Conservation (phyloP, 2,113 vertebrate genomes). For the Gopherus evgoodei region DNA sequence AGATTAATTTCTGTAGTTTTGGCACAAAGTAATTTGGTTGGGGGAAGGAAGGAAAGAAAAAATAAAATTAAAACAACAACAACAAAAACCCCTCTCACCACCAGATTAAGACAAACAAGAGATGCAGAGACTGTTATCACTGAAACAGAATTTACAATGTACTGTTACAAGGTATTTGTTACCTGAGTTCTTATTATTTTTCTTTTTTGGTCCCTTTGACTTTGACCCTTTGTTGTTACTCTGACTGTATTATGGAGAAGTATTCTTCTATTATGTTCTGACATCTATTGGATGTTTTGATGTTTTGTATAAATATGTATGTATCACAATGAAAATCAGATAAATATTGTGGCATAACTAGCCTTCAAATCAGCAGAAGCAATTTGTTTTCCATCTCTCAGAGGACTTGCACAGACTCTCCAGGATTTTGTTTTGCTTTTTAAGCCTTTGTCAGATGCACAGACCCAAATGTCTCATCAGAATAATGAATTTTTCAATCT, state of each 20-base stretch:
- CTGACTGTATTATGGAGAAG: neutral
- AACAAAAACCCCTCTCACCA: neutral
- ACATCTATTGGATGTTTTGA: neutral
- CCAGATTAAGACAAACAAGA: neutral
- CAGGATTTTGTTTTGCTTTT: neutral
- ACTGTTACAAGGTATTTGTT: neutral
- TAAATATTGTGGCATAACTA: neutral
- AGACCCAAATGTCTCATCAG: neutral
- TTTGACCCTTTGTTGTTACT: neutral
- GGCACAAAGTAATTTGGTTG: accelerated
- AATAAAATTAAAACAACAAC: neutral
- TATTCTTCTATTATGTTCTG: neutral
- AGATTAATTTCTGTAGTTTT: neutral
- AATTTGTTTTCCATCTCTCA: neutral
- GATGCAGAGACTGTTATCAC: neutral
- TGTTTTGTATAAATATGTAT: neutral
- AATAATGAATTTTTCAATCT: neutral
- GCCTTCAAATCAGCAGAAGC: neutral
- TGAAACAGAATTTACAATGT: neutral
- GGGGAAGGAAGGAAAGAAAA: neutral
- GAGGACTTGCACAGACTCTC: neutral
- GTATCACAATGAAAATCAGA: neutral
- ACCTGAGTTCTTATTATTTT: neutral
- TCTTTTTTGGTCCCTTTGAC: neutral
- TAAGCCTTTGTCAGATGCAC: neutral